Evolutionary conservation across 2,888 invertebrate species (phyloP), one percentile per base, ranked within the genome.

Genomic region (Spodoptera exigua): DNA sequence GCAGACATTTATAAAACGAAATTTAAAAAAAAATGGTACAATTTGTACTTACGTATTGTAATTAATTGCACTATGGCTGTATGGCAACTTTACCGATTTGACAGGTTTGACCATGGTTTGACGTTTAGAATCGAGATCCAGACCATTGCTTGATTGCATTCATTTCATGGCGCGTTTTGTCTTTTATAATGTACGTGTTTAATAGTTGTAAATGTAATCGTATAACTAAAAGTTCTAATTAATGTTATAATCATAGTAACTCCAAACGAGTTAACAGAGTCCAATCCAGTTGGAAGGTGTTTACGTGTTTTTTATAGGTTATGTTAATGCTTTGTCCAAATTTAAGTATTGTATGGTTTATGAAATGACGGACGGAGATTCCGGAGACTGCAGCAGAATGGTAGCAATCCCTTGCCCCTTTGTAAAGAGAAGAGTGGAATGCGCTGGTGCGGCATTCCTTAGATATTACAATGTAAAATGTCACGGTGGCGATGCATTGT

Each of bases 361-460:
- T 74, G 92, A 83, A 88, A 94, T 94, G 94, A 92, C 90, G 70
- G 91, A 91, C 74, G 88, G 83, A 69, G 90, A 87, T 58, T 79
- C 79, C 61, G 82, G 71, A 79, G 87, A 78, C 59, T 81, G 82
- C 59, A 84, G 82, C 74, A 83, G 89, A 57, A 83, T 83, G 66
- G 89, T 93, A 68, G 86, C 86, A 46, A 84, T 93, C 81, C 87
- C 91, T 66, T 86, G 84, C 64, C 85, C 89, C 13, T 84, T 87
- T 67, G 80, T 84, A 46, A 91, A 89, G 67, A 88, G 88, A 66
- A 89, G 81, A 84, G 93, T 95, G 37, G 95, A 95, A 84, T 95
- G 95, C 76, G 95, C 91, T 21, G 95, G 95, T 9, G 89, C 91
- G 9, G 89, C 91, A 21, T 95, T 94, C 76, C 83, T 95, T 47